Evolutionary conservation across 1,140 invertebrate species (phyloP).

Genomic region (Acromyrmex charruanus): DNA sequence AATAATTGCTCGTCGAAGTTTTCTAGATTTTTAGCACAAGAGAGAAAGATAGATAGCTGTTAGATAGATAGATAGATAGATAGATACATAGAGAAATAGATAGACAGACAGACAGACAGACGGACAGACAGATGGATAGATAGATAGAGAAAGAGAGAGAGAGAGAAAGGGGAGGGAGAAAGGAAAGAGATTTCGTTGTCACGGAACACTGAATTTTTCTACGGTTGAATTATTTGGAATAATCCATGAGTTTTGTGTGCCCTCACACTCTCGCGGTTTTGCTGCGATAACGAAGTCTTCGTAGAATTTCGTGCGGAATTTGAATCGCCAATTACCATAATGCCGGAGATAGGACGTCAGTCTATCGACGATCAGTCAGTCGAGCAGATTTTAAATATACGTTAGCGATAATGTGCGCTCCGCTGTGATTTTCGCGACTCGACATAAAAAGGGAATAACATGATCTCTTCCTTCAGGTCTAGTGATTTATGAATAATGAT

Average conservation of each 20-base stretch:
- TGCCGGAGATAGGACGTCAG: constrained; percentile 53
- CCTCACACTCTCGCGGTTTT: constrained; percentile 38
- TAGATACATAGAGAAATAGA: too few relatives aligned
- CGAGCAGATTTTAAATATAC: constrained; percentile 61
- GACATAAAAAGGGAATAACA: background rate
- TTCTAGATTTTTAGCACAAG: constrained; percentile 25
- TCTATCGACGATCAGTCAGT: constrained; percentile 60
- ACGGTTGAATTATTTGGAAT: constrained; percentile 62
- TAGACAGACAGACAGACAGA: background rate
- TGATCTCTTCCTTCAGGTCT: background rate
- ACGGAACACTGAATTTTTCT: constrained; percentile 60
- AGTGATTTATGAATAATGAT: constrained; percentile 13
- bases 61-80: too few relatives aligned
- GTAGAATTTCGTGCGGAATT: constrained; percentile 59
- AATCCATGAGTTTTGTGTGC: constrained; percentile 52
- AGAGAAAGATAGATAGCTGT: background rate
- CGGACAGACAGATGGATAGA: too few relatives aligned
- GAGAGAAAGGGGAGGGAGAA: background rate
- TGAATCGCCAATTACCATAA: constrained; percentile 64
- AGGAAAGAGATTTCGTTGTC: constrained; percentile 32
- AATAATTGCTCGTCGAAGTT: constrained; percentile 59
- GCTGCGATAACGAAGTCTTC: constrained; percentile 56
- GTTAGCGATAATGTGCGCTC: constrained; percentile 49
- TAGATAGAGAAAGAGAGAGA: too few relatives aligned
- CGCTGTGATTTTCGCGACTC: background rate